Percentiles rank a stretch among this genome's conserved stretches.
Conservation (phyloP, 2,113 vertebrate genomes). For the Felis chaus region DNA sequence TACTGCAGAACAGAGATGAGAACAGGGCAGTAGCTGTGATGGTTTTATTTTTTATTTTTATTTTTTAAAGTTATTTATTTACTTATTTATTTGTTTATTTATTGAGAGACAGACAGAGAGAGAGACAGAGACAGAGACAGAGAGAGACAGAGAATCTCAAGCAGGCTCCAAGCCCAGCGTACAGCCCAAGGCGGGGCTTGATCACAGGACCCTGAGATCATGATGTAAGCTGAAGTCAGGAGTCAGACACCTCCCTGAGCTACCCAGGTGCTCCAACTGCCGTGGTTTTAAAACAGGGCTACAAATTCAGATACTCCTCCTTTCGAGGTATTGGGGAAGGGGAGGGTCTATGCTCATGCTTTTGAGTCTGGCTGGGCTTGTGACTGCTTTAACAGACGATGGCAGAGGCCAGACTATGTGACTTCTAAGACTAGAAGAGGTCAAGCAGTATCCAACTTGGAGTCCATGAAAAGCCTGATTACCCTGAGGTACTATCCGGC, state of each 20-base stretch:
- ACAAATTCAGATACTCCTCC: neutral
- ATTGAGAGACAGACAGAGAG: too few relatives aligned
- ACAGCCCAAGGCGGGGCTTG: too few relatives aligned
- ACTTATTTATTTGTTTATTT: too few relatives aligned
- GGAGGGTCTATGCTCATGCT: neutral
- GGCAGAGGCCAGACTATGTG: neutral
- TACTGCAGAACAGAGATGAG: neutral
- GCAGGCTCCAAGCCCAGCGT: too few relatives aligned
- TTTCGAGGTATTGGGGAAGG: neutral
- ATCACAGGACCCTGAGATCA: too few relatives aligned
- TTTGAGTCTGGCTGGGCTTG: neutral
- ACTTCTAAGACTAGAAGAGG: neutral
- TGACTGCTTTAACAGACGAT: neutral
- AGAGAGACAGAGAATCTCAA: too few relatives aligned
- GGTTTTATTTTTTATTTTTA: neutral
- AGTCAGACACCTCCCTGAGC: too few relatives aligned
- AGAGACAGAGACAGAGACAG: too few relatives aligned
- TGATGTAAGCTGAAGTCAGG: too few relatives aligned
- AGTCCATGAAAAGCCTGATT: neutral
- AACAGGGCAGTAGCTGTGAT: neutral
- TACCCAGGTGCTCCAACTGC: too few relatives aligned
- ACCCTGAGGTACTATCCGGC: neutral
- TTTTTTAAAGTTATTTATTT: too few relatives aligned
- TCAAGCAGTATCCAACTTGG: neutral
- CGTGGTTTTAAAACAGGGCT: neutral